Percentiles rank a stretch among this genome's conserved stretches.
phyloP scores from a whole-genome alignment of 2,797 vertebrate genomes.

The Enteromius thamalakanensis region DNA sequence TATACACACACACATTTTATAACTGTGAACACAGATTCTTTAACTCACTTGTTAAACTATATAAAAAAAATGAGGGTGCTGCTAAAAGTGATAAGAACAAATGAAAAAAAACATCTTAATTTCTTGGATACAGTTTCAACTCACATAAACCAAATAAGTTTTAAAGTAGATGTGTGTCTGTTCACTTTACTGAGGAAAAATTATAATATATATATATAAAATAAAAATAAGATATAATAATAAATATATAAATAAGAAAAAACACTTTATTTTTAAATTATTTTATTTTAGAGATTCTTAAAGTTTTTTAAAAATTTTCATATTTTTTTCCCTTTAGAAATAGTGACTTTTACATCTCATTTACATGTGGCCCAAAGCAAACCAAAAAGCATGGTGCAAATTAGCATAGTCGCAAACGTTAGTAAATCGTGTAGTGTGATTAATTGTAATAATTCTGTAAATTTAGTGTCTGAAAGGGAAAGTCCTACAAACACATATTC shows the following conservation, averaged over 20 bases:
- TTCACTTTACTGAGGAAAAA: not conserved
- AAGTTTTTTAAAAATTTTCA: not conserved
- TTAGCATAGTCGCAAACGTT: too few relatives aligned
- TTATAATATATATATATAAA: not conserved
- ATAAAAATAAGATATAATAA: not conserved
- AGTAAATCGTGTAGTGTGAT: too few relatives aligned
- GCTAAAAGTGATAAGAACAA: not conserved
- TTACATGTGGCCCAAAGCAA: not conserved
- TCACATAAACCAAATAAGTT: not conserved
- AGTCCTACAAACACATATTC: not conserved
- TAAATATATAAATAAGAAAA: not conserved
- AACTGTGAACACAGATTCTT: not conserved
- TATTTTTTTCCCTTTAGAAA: not conserved
- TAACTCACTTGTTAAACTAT: not conserved
- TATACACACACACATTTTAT: not conserved
- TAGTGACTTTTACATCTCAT: not conserved
- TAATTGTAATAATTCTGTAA: not conserved
- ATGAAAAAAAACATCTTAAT: not conserved
- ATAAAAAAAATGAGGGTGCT: not conserved
- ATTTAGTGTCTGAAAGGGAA: not conserved
- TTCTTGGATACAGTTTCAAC: not conserved
- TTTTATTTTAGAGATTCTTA: not conserved
- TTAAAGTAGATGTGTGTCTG: not conserved
- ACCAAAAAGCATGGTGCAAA: not conserved
- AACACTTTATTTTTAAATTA: not conserved